A percentile compares a stretch with the other conserved stretches of the same genome.
Conservation (phyloP, 2,797 vertebrate species). For the Pelochelys cantorii region DNA sequence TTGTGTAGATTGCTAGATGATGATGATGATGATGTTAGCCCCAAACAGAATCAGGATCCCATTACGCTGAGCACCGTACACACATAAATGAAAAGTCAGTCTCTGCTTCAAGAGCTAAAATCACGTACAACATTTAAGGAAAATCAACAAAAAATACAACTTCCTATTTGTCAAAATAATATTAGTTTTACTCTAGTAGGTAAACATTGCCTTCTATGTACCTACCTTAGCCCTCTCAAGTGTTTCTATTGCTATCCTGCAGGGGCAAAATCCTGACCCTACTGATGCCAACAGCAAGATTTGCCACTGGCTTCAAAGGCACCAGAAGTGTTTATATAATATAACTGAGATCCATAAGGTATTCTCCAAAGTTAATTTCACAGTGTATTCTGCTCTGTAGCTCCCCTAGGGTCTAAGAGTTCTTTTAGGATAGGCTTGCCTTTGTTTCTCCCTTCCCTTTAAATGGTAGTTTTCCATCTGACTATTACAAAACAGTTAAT, state of each 20-base stretch:
- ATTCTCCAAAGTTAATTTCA: not conserved
- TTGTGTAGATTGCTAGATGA: not conserved
- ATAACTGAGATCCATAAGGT: not conserved
- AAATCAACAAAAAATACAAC: not conserved
- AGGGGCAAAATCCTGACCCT: not conserved
- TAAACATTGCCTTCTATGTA: not conserved
- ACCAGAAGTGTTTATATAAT: not conserved
- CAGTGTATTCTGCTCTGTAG: not conserved
- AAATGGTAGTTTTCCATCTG: constrained; percentile 9
- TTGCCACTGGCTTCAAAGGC: not conserved
- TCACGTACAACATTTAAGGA: not conserved
- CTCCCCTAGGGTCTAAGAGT: not conserved
- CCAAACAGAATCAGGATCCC: not conserved
- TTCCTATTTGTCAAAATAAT: not conserved
- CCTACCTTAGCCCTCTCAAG: not conserved
- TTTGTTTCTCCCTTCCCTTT: not conserved
- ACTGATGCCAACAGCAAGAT: not conserved
- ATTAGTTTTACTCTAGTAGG: constrained; percentile 1
- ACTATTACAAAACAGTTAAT: constrained; percentile 38
- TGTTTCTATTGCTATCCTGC: not conserved
- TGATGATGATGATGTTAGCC: not conserved
- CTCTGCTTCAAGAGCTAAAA: not conserved
- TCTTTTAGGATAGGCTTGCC: not conserved
- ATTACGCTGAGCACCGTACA: not conserved
- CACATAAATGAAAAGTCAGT: not conserved